A percentile compares a stretch with the other conserved stretches of the same genome.
These are phyloP conservation scores for Lacerta bilineata DNA, from an alignment of 2,797 vertebrate species.

Conservation along the genomic window DNA sequence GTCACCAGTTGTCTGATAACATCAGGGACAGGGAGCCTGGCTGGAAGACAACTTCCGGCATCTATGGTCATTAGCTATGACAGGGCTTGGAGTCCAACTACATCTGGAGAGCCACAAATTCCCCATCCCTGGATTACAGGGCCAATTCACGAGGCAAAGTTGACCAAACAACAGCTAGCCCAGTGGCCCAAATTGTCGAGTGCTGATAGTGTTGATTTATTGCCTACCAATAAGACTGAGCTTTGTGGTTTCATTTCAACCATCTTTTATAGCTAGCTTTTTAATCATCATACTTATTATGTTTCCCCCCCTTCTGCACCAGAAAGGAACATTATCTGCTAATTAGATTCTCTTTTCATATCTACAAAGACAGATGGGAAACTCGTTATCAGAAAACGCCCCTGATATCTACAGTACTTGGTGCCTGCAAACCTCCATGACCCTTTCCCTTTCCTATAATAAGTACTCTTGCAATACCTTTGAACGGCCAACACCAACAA, in stretches of 20 bases:
- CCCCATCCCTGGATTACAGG: too few relatives aligned
- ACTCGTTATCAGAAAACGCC: background rate
- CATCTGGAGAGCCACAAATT: too few relatives aligned
- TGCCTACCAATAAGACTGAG: background rate
- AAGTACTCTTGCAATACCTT: background rate
- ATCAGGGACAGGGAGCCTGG: too few relatives aligned
- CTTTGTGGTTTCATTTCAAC: background rate
- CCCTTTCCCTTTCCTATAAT: background rate
- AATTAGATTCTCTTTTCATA: constrained; percentile 1
- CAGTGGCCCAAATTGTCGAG: background rate
- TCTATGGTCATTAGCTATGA: too few relatives aligned
- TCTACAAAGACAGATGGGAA: background rate
- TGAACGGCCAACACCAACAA: background rate
- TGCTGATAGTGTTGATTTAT: too few relatives aligned
- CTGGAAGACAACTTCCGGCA: too few relatives aligned
- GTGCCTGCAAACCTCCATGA: background rate
- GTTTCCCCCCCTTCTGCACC: background rate
- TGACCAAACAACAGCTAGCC: background rate
- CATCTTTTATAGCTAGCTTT: background rate
- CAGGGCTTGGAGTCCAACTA: background rate
- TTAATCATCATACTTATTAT: background rate
- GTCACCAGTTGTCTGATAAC: too few relatives aligned
- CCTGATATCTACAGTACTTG: background rate
- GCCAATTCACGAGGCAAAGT: background rate
- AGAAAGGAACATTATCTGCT: background rate